Evolutionary conservation across 2,888 invertebrate species (phyloP), one percentile per base, ranked within the genome.

Genomic region (Amitus sp.): DNA sequence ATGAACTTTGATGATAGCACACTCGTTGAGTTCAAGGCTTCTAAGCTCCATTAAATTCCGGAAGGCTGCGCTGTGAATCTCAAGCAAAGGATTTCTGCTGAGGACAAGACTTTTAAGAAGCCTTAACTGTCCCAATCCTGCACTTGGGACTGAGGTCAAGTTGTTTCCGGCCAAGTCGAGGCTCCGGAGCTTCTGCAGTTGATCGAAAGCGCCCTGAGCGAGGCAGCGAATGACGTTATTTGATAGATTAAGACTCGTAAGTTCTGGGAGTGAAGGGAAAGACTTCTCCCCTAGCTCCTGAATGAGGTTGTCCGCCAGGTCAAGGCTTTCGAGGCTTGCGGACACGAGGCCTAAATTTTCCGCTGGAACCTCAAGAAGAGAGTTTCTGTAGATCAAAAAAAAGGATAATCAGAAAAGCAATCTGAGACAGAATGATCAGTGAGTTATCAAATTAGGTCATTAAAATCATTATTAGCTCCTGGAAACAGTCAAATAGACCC

Each of bases 131-230:
- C 92, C 88, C 62, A 95, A 84, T 60, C 93, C 89, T 59, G 87
- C 86, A 45, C 92, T 92, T 67, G 93, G 93, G 68, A 95, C 84
- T 42, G 86, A 84, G 70, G 91, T 90, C 77, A 96, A 86, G 80
- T 92, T 91, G 82, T 95, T 95, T 78, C 93, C 90, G 66, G 91
- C 90, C 65, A 95, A 83, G 82, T 93, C 90, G 72, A 95, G 85
- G 72, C 87, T 86, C 62, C 90, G 88, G 43, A 96, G 82, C 43
- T 90, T 87, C 47, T 88, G 87, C 50, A 95, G 84, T 55, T 91
- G 91, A 69, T 91, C 89, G 70, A 94, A 89, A 45, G 92, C 90
- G 65, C 88, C 86, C 69, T 88, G 86, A 79, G 90, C 88, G 65
- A 94, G 85, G 62, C 86, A 87, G 54, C 87, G 86, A 71, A 96